These are phyloP conservation scores for Cephalopterus ornatus DNA, from an alignment of 2,113 vertebrate species.

Conservation along the genomic window DNA sequence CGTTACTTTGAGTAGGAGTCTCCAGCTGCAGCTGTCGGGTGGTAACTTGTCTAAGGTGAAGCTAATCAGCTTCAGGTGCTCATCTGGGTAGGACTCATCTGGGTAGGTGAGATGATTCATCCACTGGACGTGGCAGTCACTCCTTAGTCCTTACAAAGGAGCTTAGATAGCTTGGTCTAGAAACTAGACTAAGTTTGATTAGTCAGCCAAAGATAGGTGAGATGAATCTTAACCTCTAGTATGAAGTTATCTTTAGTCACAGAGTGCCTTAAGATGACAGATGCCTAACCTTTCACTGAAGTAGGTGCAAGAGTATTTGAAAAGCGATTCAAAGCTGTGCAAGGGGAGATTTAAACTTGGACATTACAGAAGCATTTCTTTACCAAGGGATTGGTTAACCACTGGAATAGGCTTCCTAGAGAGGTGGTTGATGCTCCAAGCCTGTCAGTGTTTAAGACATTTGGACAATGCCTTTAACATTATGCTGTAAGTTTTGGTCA, in stretches of 20 bases:
- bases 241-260: background rate
- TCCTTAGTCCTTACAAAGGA: background rate
- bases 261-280: background rate
- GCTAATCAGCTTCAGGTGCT: background rate
- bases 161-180: background rate
- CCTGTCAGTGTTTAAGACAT: background rate
- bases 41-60: background rate
- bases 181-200: background rate
- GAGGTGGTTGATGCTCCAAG: rapidly evolving
- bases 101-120: background rate
- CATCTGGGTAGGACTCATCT: background rate
- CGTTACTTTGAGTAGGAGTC: background rate
- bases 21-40: background rate
- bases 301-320: background rate
- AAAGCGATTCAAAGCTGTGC: background rate
- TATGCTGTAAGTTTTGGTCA: background rate
- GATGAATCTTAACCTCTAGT: background rate
- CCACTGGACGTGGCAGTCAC: background rate
- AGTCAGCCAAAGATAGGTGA: background rate
- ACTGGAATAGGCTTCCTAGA: background rate
- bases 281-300: background rate
- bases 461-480: background rate
- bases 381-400: background rate
- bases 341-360: background rate
- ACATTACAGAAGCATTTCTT: background rate